Evolutionary conservation across 2,797 vertebrate species (phyloP).

Genomic region (Sebastes itinus): DNA sequence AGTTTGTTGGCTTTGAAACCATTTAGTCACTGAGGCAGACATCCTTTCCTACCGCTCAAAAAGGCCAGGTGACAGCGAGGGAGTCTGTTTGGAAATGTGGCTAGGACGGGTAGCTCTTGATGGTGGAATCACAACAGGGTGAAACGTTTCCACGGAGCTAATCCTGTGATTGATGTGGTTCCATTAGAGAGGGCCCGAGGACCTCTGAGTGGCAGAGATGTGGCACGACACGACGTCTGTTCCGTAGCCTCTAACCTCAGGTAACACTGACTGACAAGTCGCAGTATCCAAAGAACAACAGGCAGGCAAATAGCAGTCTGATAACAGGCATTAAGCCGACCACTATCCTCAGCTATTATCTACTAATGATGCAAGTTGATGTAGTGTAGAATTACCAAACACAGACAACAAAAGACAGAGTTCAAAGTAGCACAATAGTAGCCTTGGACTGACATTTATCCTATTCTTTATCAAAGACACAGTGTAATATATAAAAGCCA

Average conservation of each 20-base stretch:
- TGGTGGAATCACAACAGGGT: slow-evolving; percentile 47
- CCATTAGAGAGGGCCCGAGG: slow-evolving; percentile 53
- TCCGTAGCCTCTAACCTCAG: slow-evolving; percentile 47
- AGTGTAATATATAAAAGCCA: neutral
- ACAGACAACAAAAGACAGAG: neutral
- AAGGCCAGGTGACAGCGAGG: slow-evolving; percentile 26
- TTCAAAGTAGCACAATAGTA: neutral
- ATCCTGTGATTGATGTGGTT: slow-evolving; percentile 69
- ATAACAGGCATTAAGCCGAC: slow-evolving; percentile 39
- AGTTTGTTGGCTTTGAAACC: slow-evolving; percentile 25
- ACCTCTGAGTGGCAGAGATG: slow-evolving; percentile 50
- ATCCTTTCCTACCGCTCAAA: slow-evolving; percentile 26
- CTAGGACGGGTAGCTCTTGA: slow-evolving; percentile 22
- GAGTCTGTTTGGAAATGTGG: slow-evolving; percentile 22
- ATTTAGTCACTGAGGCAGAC: slow-evolving; percentile 40
- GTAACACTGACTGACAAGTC: slow-evolving; percentile 52
- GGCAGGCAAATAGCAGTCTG: slow-evolving; percentile 22
- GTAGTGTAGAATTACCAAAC: slow-evolving; percentile 2
- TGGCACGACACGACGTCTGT: slow-evolving; percentile 34
- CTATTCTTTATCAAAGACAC: slow-evolving; percentile 3
- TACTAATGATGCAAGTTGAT: slow-evolving; percentile 29
- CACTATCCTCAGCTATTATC: slow-evolving; percentile 7
- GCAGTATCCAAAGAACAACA: slow-evolving; percentile 27
- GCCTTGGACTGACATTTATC: slow-evolving; percentile 4
- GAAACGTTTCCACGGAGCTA: slow-evolving; percentile 50